These are phyloP conservation scores for Tragelaphus buxtoni DNA, from an alignment of 2,113 vertebrate species.

Conservation along the genomic window DNA sequence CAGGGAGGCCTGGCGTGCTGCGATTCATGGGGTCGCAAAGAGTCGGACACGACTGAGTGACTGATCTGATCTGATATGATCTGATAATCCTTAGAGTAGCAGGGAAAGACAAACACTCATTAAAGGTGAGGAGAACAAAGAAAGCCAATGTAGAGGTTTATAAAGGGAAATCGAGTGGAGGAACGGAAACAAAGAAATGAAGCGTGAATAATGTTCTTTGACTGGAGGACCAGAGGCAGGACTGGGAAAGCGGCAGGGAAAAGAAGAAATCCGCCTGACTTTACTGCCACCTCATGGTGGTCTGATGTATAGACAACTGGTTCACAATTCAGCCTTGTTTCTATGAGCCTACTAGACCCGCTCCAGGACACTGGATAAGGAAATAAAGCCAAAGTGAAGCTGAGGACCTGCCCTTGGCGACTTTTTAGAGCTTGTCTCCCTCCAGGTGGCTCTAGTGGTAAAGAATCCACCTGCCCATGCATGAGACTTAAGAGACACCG, in stretches of 20 bases:
- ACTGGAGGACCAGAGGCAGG: background rate
- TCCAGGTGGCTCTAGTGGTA: background rate
- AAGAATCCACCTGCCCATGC: background rate
- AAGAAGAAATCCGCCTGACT: conserved; percentile 28
- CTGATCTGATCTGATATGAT: background rate
- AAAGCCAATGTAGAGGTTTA: background rate
- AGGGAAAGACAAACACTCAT: background rate
- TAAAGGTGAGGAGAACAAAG: background rate
- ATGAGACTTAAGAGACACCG: background rate
- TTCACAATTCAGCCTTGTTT: background rate
- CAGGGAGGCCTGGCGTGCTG: background rate
- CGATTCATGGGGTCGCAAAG: background rate
- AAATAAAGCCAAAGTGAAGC: background rate
- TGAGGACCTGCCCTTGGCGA: background rate
- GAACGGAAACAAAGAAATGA: conserved; percentile 14
- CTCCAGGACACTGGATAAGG: no score
- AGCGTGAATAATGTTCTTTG: background rate
- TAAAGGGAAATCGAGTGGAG: background rate
- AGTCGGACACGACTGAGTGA: background rate
- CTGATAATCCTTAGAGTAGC: background rate
- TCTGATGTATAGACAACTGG: background rate
- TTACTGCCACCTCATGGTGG: conserved; percentile 61
- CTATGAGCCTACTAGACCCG: background rate
- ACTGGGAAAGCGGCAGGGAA: background rate
- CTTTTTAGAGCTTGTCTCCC: background rate